phyloP scores from a whole-genome alignment of 1,140 invertebrate species.

The Batillaria attramentaria region DNA sequence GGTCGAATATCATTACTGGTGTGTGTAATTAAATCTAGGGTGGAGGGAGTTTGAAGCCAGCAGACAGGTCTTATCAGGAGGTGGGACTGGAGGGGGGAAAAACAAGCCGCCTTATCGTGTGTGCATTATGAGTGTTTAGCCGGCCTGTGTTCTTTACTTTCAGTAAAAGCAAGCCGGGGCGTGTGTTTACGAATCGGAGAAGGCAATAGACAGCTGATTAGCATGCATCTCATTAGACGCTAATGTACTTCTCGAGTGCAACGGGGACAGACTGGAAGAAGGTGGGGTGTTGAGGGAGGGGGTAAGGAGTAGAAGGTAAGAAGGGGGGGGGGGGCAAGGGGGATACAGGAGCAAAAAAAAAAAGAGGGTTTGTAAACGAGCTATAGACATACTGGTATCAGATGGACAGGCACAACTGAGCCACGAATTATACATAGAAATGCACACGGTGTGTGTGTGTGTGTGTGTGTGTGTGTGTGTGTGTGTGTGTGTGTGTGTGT shows the following conservation, averaged over 20 bases:
- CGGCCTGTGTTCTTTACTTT: neutral
- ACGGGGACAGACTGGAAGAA: neutral
- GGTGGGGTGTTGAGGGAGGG: neutral
- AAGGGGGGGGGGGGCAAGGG: neutral
- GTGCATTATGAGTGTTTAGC: conserved; percentile 13
- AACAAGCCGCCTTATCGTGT: conserved; percentile 5
- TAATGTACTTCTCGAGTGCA: too few relatives aligned
- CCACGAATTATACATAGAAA: neutral
- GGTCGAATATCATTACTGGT: conserved; percentile 9
- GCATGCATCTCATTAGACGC: neutral
- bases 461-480: conserved; percentile 2
- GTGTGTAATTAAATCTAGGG: conserved; percentile 10
- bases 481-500: conserved; percentile 2
- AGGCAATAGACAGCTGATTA: neutral
- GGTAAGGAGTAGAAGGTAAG: neutral
- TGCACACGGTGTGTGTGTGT: neutral
- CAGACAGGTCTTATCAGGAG: conserved; percentile 15
- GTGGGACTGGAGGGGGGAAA: neutral
- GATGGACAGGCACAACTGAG: too few relatives aligned
- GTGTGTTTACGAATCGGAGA: conserved; percentile 11
- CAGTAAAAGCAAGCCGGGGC: conserved; percentile 8
- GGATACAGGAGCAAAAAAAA: neutral
- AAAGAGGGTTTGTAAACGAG: neutral
- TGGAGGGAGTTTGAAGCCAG: neutral
- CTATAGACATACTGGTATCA: neutral